Conservation (phyloP, 2,888 invertebrate species). For the Drosophila recens region DNA sequence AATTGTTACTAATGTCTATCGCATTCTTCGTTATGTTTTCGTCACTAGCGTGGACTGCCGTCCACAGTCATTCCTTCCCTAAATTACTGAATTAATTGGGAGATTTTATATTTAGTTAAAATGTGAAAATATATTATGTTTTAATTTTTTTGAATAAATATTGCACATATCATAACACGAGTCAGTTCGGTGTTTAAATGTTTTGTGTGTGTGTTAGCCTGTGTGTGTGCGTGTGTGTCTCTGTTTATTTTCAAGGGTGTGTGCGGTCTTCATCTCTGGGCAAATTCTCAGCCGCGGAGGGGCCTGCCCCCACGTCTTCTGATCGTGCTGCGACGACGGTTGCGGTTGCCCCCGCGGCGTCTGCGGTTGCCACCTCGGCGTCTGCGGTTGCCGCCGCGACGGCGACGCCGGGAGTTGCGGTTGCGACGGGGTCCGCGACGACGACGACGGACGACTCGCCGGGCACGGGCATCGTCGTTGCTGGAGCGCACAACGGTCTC, state of each 20-base stretch:
- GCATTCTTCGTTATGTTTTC: too few species aligned
- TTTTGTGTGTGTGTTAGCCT: constrained; percentile 15
- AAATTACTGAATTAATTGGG: neutral
- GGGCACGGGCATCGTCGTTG: constrained; percentile 66
- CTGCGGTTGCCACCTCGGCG: constrained; percentile 48
- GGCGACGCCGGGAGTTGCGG: constrained; percentile 30
- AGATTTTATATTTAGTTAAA: constrained; percentile 35
- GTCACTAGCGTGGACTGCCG: too few species aligned
- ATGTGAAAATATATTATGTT: constrained; percentile 62
- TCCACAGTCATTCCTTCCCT: too few species aligned
- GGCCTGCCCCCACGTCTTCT: constrained; percentile 56
- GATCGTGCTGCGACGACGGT: constrained; percentile 35
- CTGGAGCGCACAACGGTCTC: constrained; percentile 36
- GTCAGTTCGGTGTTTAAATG: constrained; percentile 28
- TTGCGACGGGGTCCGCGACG: constrained; percentile 51
- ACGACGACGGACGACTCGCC: constrained; percentile 42
- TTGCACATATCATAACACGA: constrained; percentile 19
- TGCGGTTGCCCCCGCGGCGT: constrained; percentile 38
- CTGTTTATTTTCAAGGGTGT: neutral
- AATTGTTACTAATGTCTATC: too few species aligned
- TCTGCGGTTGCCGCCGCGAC: constrained; percentile 49
- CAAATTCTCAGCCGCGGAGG: constrained; percentile 45
- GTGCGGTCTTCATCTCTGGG: neutral
- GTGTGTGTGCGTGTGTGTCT: constrained; percentile 11
- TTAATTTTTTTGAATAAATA: constrained; percentile 14